Conservation (phyloP, 2,113 vertebrate species). For the Malurus melanocephalus region DNA sequence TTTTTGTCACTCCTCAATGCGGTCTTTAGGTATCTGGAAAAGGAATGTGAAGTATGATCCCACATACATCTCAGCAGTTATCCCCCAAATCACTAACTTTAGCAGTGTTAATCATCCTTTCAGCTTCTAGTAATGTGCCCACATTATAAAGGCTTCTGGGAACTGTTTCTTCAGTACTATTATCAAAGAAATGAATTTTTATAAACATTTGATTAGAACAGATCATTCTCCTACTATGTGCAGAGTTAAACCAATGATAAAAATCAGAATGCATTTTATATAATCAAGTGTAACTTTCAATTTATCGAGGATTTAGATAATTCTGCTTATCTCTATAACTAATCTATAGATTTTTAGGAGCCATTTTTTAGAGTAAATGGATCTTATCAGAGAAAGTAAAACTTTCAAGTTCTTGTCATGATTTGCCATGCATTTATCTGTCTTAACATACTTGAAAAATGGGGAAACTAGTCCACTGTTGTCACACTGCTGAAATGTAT, state of each 20-base stretch:
- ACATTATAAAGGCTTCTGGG: background rate
- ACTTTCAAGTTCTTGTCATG: background rate
- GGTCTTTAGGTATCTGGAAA: background rate
- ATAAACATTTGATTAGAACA: background rate
- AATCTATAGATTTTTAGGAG: background rate
- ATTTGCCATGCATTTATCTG: background rate
- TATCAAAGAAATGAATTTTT: background rate
- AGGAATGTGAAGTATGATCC: background rate
- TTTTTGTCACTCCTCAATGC: background rate
- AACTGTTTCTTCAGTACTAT: background rate
- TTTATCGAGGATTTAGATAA: background rate
- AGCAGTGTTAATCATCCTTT: background rate
- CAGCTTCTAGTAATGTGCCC: background rate
- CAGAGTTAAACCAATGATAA: background rate
- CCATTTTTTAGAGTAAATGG: background rate
- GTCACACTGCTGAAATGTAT: constrained; percentile 68
- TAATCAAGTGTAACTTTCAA: background rate
- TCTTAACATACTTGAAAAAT: constrained; percentile 31
- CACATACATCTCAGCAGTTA: background rate
- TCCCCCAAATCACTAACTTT: background rate
- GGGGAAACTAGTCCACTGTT: constrained; percentile 57
- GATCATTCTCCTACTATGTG: background rate
- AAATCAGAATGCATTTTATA: background rate
- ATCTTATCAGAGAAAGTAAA: background rate
- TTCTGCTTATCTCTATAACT: background rate